Evolutionary conservation across 2,113 vertebrate species (phyloP), one percentile per base, ranked within the genome.

Genomic region (Eonycteris spelaea): DNA sequence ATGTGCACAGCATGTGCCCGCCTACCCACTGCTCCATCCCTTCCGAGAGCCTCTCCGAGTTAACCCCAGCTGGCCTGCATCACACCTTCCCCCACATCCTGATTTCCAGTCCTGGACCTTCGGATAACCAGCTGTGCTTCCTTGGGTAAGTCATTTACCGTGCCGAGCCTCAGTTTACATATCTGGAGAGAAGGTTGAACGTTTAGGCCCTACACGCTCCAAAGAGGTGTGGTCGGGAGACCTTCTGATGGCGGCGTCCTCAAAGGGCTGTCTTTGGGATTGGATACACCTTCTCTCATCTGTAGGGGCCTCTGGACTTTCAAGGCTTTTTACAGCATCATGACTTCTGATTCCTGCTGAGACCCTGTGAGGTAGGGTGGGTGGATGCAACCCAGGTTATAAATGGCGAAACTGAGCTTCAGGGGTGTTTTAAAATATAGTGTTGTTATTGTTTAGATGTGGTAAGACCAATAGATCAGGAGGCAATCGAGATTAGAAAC

Each of bases 1-100:
- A 7, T 1, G n/a, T 21, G 1, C 11, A 38, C 10, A 7, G 21
- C 26, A 0, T 12, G 40, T 15, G 55, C 28, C 24, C 4, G 5
- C 59, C 26, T 40, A 6, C 12, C 48, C 1, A 6, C 40, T 13
- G 22, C 68, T 26, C 22, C 14, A 5, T 33, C 14, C 59, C 53
- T 15, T 65, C 57, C 22, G 0, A 35, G 38, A 15, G 5, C 3
- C 15, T 33, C 38, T 78, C 70, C 70, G 7, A n/a, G 7, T 70
- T 71, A 71, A 71, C 68, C 38, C 22, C 30, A 11, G 40, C 30
- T 13, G 45, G 77, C 48, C 85, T 30, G 65, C 48, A 28, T 48
- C 10, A 55, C 7, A 3, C 57, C 12, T 9, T 8, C 6, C 45
- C 21, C 43, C 7, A 1, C 24, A 21, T 43, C 38, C 67, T 68